Base-by-base conservation (phyloP, 2,888 invertebrate species). In the Eilema depressum region DNA sequence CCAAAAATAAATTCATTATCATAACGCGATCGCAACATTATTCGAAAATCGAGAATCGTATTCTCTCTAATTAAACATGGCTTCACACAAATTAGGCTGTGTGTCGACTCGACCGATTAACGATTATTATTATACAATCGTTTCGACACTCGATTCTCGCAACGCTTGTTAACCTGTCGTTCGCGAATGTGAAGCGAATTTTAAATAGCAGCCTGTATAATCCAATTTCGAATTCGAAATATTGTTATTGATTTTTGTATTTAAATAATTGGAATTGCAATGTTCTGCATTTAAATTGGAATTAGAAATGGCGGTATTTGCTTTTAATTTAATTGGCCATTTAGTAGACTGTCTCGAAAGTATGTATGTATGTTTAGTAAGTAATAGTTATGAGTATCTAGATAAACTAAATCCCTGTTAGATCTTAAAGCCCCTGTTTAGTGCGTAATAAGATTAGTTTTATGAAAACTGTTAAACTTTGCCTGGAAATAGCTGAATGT, bases 81-180 rank as follows among this genome's bases (percentile, higher is more conserved):
- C 75, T 77, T 60, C 71, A 80, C 78, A 81, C 83, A 76, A 83
- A 82, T 84, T 78, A 79, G 72, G 47, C 56, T 60, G 75, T 76
- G 73, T 71, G 74, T 70, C 70, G 71, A 63, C 75, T 70, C 70
- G 71, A 63, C 75, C 83, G 78, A 81, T 82, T 78, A 78, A 66
- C 72, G 74, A 80, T 81, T 75, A 81, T 81, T 75, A 81, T 63
- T 64, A 79, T 79, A 75, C 74, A 83, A 84, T 82, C 74, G 83
- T 81, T 84, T 77, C 75, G 75, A 77, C 76, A 83, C 78, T 82
- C 81, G 83, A 83, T 84, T 83, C 82, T 79, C 80, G 81, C 76
- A 79, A 68, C 64, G 70, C 74, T 75, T 78, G 75, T 77, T 76
- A 79, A 77, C 63, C 75, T 73, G 77, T 77, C 78, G 66, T 71